Evolutionary conservation across 2,113 vertebrate genomes (phyloP).

Genomic region (Ciconia stormi): DNA sequence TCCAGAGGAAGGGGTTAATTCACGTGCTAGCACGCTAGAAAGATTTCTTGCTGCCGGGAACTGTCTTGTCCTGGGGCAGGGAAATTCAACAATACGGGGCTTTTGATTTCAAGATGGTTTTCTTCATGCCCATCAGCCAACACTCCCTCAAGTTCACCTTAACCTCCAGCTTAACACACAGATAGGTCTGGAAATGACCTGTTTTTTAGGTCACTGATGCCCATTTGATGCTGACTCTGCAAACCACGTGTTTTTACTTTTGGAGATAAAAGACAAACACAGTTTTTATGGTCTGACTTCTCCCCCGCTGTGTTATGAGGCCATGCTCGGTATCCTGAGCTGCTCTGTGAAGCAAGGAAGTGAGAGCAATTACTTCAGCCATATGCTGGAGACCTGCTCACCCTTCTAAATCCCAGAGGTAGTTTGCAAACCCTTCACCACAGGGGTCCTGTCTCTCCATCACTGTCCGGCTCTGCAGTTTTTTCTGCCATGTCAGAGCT

Average conservation of each 20-base stretch:
- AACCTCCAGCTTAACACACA: neutral
- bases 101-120: neutral
- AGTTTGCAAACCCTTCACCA: neutral
- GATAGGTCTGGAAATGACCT: neutral
- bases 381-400: neutral
- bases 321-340: neutral
- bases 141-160: neutral
- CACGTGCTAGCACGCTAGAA: accelerated
- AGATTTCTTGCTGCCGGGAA: neutral
- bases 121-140: neutral
- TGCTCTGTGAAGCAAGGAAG: neutral
- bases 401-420: neutral
- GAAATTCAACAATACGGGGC: neutral
- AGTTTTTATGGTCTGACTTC: neutral
- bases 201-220: neutral
- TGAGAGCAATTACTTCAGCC: neutral
- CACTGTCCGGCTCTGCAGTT: neutral
- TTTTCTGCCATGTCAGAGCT: neutral
- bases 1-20: neutral
- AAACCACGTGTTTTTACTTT: neutral
- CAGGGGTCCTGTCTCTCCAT: neutral
- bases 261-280: neutral
- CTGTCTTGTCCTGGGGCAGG: neutral
- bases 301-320: neutral
- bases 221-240: neutral